Conservation (phyloP, 2,888 invertebrate species). For the Eumerus sabulonum region DNA sequence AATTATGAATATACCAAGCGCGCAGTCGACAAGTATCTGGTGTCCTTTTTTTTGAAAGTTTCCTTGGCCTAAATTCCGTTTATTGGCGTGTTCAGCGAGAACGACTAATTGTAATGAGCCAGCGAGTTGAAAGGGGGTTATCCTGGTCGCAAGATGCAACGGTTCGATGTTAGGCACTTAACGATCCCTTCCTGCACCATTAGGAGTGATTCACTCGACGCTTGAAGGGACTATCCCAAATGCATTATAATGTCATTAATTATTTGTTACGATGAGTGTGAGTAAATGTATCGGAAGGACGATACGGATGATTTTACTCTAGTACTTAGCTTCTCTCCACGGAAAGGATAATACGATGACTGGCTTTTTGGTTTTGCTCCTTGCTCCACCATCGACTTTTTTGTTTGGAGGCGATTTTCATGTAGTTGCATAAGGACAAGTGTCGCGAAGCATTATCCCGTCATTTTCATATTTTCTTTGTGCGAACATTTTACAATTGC, state of each 20-base stretch:
- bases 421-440: too few species aligned
- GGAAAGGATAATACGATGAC: slow-evolving; percentile 22
- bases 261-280: slow-evolving; percentile 53
- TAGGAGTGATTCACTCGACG: background rate
- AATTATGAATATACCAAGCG: slow-evolving; percentile 10
- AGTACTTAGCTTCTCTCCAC: slow-evolving; percentile 11
- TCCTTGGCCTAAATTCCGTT: background rate
- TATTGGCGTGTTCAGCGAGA: slow-evolving; percentile 46
- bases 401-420: background rate
- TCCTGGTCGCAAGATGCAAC: slow-evolving; percentile 26
- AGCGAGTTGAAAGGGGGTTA: background rate
- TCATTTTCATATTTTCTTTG: too few species aligned
- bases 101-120: slow-evolving; percentile 47
- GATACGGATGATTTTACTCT: slow-evolving; percentile 30
- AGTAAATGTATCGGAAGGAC: slow-evolving; percentile 55
- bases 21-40: too few species aligned
- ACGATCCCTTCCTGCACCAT: too few species aligned
- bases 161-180: slow-evolving; percentile 12
- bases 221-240: slow-evolving; percentile 40
- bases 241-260: slow-evolving; percentile 64
- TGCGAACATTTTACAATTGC: too few species aligned
- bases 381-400: too few species aligned
- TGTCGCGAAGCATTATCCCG: too few species aligned
- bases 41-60: background rate
- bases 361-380: background rate